Percentiles rank a stretch among this genome's conserved stretches.
phyloP scores from a whole-genome alignment of 2,888 invertebrate species.

The Melieria crassipennis region DNA sequence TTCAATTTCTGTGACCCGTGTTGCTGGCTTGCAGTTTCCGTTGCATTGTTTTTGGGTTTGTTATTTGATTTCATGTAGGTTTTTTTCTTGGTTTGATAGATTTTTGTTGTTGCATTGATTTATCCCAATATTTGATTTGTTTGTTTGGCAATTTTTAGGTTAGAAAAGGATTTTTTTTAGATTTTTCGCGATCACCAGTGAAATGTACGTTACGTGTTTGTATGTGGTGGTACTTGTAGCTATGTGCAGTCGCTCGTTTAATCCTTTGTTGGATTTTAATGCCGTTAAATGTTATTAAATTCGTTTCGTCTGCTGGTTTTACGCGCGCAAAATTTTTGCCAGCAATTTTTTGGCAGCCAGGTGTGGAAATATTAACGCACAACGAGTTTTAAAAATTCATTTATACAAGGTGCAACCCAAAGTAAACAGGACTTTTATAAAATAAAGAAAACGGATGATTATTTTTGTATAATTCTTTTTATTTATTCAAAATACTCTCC shows the following conservation, averaged over 20 bases:
- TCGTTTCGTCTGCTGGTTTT: not conserved
- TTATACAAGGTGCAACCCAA: too few species aligned
- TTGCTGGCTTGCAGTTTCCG: constrained; percentile 3
- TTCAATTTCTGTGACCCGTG: constrained; percentile 26
- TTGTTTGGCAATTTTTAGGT: constrained; percentile 31
- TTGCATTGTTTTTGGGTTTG: constrained; percentile 6
- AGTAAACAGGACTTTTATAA: too few species aligned
- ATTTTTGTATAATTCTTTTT: too few species aligned
- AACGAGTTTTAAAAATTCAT: not conserved
- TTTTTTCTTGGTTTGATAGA: not conserved
- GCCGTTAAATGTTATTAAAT: constrained; percentile 7
- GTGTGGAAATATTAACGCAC: constrained; percentile 13
- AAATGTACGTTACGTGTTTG: too few species aligned
- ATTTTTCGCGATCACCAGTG: constrained; percentile 23
- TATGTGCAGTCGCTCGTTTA: not conserved
- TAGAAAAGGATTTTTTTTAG: constrained; percentile 41
- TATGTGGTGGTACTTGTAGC: too few species aligned
- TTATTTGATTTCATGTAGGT: not conserved
- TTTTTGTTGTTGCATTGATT: not conserved
- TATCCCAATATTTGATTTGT: not conserved
- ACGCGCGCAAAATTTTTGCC: not conserved
- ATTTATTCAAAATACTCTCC: too few species aligned
- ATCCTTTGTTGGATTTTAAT: constrained; percentile 4
- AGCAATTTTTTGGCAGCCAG: not conserved
- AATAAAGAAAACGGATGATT: too few species aligned